Percentiles rank a stretch among this genome's conserved stretches.
These are phyloP conservation scores for Callipepla californica DNA, from an alignment of 2,113 vertebrate species.

Conservation along the genomic window DNA sequence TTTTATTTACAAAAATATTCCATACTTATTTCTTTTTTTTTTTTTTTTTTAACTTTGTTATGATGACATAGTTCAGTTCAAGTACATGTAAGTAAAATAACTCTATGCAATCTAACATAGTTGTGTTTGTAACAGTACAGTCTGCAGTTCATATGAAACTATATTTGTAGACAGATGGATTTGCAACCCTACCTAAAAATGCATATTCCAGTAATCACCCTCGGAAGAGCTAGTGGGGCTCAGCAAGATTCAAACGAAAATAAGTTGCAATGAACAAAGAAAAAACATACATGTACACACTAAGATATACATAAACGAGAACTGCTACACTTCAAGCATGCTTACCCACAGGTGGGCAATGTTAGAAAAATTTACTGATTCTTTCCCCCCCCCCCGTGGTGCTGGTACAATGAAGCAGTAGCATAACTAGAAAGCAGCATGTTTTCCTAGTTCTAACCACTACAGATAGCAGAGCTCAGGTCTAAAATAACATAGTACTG, in stretches of 20 bases:
- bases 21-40: constrained; percentile 79
- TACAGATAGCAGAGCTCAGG: constrained; percentile 70
- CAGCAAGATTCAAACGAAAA: constrained; percentile 73
- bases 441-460: constrained; percentile 75
- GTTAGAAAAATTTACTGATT: constrained; percentile 65
- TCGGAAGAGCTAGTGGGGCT: constrained; percentile 76
- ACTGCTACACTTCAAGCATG: constrained; percentile 74
- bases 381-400: constrained; percentile 7
- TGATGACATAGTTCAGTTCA: constrained; percentile 79
- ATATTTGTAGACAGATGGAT: constrained; percentile 78
- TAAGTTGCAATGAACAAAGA: constrained; percentile 62
- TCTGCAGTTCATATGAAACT: constrained; percentile 76
- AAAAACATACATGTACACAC: constrained; percentile 64
- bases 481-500: constrained; percentile 71
- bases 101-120: constrained; percentile 79
- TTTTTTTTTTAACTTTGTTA: constrained; percentile 66
- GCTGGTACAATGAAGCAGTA: constrained; percentile 75
- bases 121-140: constrained; percentile 75
- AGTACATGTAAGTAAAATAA: constrained; percentile 84
- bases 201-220: constrained; percentile 79
- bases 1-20: constrained; percentile 88
- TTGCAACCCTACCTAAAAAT: constrained; percentile 76
- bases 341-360: constrained; percentile 58
- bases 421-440: constrained; percentile 76
- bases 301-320: constrained; percentile 68